Conservation (phyloP, 2,113 vertebrate genomes). For the Hepsetus odoe region DNA sequence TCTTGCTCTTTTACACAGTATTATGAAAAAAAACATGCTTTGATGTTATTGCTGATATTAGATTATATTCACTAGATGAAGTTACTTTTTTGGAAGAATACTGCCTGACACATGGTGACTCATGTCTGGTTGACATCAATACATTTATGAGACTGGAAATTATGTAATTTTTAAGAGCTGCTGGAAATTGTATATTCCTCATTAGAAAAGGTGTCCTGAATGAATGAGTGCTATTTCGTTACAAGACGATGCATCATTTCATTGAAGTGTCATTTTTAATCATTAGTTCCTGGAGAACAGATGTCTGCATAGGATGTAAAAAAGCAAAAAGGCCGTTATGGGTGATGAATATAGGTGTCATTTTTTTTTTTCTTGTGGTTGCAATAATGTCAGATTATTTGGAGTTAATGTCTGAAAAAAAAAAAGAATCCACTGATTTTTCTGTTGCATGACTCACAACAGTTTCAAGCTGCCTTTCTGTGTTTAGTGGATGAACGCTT, state of each 20-base stretch:
- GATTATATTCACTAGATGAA: not conserved
- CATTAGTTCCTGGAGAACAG: slow-evolving; percentile 35
- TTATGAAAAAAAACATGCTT: not conserved
- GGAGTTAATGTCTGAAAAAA: not conserved
- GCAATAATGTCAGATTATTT: not conserved
- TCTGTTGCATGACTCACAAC: no score
- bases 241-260: slow-evolving; percentile 30
- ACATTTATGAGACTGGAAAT: not conserved
- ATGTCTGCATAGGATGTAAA: slow-evolving; percentile 11
- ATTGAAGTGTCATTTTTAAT: slow-evolving; percentile 22
- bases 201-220: slow-evolving; percentile 7
- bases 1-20: not conserved
- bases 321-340: slow-evolving; percentile 24
- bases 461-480: no score
- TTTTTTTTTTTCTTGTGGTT: not conserved
- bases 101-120: no score
- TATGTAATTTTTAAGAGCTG: slow-evolving; percentile 7
- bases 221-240: slow-evolving; percentile 20
- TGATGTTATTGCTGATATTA: not conserved
- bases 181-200: slow-evolving; percentile 7
- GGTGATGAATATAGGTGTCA: slow-evolving; percentile 6
- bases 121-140: not conserved
- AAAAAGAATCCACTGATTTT: not conserved
- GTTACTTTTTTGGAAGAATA: no score
- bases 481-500: no score